Percentiles rank a stretch among this genome's conserved stretches.
phyloP scores from a whole-genome alignment of 2,888 invertebrate genomes.

The Drosophila formosana region DNA sequence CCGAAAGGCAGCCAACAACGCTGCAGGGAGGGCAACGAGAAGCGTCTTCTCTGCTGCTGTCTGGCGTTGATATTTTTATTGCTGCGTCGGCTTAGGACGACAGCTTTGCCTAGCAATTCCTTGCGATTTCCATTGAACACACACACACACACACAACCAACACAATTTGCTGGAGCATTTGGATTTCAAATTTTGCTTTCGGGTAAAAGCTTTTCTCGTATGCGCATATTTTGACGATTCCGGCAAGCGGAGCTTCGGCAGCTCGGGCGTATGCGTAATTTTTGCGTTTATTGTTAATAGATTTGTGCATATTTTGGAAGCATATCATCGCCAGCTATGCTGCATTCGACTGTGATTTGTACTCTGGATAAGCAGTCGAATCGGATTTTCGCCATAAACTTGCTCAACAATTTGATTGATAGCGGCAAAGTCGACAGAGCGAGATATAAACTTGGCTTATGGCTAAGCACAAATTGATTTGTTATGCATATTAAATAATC shows the following conservation, averaged over 20 bases:
- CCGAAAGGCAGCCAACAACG: constrained; percentile 52
- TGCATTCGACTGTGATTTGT: constrained; percentile 27
- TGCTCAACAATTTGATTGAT: constrained; percentile 18
- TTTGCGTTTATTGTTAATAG: constrained; percentile 47
- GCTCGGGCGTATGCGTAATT: constrained; percentile 61
- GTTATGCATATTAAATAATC: background rate
- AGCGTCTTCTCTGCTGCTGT: constrained; percentile 9
- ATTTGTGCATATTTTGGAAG: constrained; percentile 36
- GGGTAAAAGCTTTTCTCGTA: constrained; percentile 4
- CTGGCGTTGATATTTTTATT: constrained; percentile 77
- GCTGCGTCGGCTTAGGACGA: constrained; percentile 62
- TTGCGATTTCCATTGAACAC: constrained; percentile 30
- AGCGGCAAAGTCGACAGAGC: background rate
- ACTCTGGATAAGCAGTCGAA: constrained; percentile 23
- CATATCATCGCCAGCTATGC: constrained; percentile 15
- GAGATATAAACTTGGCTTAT: background rate
- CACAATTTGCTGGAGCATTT: constrained; percentile 46
- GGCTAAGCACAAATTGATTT: background rate
- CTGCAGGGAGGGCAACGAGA: background rate
- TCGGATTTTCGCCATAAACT: constrained; percentile 19
- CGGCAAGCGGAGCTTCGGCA: constrained; percentile 27
- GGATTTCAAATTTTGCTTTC: constrained; percentile 31
- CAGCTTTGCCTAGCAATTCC: constrained; percentile 39
- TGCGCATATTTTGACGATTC: constrained; percentile 50
- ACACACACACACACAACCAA: constrained; percentile 10